Evolutionary conservation across 2,113 vertebrate genomes (phyloP), one percentile per base, ranked within the genome.

Genomic region (Cariama cristata): DNA sequence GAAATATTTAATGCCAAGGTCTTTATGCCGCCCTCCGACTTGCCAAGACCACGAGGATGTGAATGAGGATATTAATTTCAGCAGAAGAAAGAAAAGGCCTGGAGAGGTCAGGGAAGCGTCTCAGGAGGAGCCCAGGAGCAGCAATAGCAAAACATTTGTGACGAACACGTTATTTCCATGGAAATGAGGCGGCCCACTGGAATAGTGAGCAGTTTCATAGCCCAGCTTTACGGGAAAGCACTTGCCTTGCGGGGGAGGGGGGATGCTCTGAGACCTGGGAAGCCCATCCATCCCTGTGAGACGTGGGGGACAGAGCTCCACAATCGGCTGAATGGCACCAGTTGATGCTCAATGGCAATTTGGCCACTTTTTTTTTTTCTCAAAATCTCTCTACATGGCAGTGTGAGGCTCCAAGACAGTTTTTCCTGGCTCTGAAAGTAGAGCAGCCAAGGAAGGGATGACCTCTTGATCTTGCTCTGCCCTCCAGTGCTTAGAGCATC

Each of bases 1-100:
- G 52, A 79, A 94, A 79, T 85, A 93, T 88, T 92, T 71, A 59
- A 93, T 58, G 52, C 55, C 38, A 58, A 84, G 42, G 45, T 74
- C 52, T 91, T 94, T 75, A 38, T n/a, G 56, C n/a, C 4, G 9
- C 50, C 42, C 30, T n/a, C 9, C 1, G 5, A 60, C 76, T 69
- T 72, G 45, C 16, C 72, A 67, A 47, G 77, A 59, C 24, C 45
- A 58, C 3, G 3, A 35, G 21, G 68, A 83, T 38, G n/a, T 90
- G 64, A 74, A 74, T 49, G 69, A 91, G 73, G 64, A 42, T 74
- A 67, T 84, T 90, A 93, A 84, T 80, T 66, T 42, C 52, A 50
- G 50, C 27, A 79, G 40, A 59, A 84, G 69, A 73, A 90, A 89
- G 44, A 38, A 71, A 81, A 85, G 56, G n/a, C 42, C 45, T 64